Base-by-base conservation (phyloP, 2,888 invertebrate species). In the Acrocyrtus sp. region DNA sequence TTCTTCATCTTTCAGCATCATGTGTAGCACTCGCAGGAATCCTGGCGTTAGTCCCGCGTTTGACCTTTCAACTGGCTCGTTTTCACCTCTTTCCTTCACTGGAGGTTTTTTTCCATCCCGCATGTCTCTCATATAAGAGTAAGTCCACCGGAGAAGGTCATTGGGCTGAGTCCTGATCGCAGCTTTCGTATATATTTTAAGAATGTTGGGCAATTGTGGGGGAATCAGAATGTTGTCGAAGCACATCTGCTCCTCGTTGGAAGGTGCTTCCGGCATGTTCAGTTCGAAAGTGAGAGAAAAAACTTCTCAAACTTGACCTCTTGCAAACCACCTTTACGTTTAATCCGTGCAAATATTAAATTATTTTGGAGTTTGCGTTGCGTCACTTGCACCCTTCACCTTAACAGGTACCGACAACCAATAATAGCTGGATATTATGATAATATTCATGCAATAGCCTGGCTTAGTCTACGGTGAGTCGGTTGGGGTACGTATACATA, bases 61-160 rank as follows among this genome's bases (percentile, higher is more conserved):
- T 10, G 78, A 51, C 19, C 29, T 60, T 60, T 68, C 53, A 3
- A 68, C 34, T n/a, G 68, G 68, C 24, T 68, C 68, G 1, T 58
- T 47, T 48, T 78, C 76, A 24, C 73, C 65, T 57, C 76, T 48
- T 15, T 78, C 76, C 41, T 78, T 78, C 12, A 75, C 72, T 1
- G 75, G 77, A 15, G 78, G 78, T 19, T 29, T 47, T 39, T 72
- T 65, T 5, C 74, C 78, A 19, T 77, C 70, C 8, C 70, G 61
- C 74, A 78, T 62, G 1, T 75, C 69, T 15, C 68, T 60, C 51
- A 78, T 77, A 51, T 78, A 78, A 10, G 74, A 57, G 6, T 39
- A 58, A 17, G 66, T 67, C 68, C 68, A 72, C 19, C 43, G 22
- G 22, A 69, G 47, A 8, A 69, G 43, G 26, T 69, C 56, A 19